Conservation (phyloP, 1,140 invertebrate genomes). For the Tetramorium simillimum region DNA sequence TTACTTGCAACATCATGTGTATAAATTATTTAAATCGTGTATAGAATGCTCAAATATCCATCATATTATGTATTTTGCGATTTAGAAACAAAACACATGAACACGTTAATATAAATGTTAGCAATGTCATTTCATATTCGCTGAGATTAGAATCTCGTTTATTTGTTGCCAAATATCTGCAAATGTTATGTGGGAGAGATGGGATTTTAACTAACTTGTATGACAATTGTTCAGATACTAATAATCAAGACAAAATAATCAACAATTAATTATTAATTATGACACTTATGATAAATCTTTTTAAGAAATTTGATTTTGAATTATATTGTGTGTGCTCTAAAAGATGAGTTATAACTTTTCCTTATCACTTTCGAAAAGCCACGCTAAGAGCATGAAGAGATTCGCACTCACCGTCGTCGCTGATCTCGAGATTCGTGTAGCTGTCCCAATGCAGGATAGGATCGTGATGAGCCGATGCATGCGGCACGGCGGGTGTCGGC, state of each 20-base stretch:
- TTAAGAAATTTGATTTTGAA: background rate
- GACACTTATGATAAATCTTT: too few species aligned
- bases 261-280: too few species aligned
- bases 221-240: background rate
- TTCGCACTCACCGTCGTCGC: conserved; percentile 84
- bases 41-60: background rate
- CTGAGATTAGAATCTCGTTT: background rate
- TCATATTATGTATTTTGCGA: background rate
- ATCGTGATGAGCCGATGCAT: conserved; percentile 88
- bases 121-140: background rate
- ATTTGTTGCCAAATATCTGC: background rate
- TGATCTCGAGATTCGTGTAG: conserved; percentile 91
- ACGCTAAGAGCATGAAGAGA: background rate
- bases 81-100: background rate
- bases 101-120: background rate
- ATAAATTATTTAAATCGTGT: too few species aligned
- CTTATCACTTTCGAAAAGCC: background rate
- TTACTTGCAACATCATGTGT: background rate
- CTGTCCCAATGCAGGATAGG: conserved; percentile 93
- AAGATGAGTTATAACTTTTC: background rate
- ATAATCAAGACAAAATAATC: too few species aligned
- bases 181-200: too few species aligned
- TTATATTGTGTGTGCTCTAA: background rate
- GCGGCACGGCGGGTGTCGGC: conserved; percentile 90
- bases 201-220: background rate